Evolutionary conservation across 2,797 vertebrate species (phyloP).

Genomic region (Tympanoctomys barrerae): DNA sequence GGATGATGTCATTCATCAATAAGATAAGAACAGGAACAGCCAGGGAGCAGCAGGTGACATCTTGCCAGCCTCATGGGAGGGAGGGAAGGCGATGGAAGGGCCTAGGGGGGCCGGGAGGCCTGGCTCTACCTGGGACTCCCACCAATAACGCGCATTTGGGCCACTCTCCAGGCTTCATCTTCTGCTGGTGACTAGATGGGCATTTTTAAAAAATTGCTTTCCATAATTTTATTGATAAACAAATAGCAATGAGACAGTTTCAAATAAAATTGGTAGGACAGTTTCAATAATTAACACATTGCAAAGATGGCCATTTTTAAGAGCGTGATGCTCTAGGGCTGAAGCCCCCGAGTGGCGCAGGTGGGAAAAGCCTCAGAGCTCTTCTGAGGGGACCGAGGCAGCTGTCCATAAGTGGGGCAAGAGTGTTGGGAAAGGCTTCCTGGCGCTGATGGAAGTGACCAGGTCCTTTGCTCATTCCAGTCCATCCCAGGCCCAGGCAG

Average conservation of each 20-base stretch:
- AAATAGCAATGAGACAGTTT: no score
- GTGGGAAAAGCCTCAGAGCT: neutral
- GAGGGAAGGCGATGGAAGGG: neutral
- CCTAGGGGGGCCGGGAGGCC: neutral
- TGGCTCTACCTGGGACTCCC: neutral
- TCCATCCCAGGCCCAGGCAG: constrained; percentile 21
- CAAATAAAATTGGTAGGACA: no score
- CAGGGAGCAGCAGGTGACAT: accelerated
- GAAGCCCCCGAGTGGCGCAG: neutral
- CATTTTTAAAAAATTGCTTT: neutral
- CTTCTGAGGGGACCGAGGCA: neutral
- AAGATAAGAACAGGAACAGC: neutral
- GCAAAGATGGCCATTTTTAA: neutral
- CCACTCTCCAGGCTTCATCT: neutral
- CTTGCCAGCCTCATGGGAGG: neutral
- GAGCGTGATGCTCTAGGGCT: neutral
- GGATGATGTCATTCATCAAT: neutral
- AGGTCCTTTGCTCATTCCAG: neutral
- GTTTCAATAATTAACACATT: no score
- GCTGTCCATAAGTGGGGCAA: accelerated
- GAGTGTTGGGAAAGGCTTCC: neutral
- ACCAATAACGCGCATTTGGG: neutral
- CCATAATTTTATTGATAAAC: no score
- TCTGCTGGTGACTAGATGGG: neutral
- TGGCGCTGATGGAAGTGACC: neutral